A percentile compares a stretch with the other conserved stretches of the same genome.
These are phyloP conservation scores for Drosophila repleta DNA, from an alignment of 1,140 invertebrate species.

Conservation along the genomic window DNA sequence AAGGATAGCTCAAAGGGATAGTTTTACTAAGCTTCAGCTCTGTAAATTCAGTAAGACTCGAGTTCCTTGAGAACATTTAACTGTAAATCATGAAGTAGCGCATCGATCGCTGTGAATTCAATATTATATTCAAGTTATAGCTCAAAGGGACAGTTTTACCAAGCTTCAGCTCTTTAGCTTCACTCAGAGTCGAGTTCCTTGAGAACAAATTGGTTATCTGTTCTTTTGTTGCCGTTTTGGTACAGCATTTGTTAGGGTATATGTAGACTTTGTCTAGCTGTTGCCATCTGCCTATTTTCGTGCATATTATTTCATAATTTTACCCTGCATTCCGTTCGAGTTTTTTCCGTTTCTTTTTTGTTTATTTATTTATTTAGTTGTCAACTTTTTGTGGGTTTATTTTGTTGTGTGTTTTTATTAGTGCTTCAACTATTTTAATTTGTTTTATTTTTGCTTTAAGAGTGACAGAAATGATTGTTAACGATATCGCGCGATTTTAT, in stretches of 20 bases:
- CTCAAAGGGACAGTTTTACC: too few species aligned
- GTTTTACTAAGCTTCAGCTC: too few species aligned
- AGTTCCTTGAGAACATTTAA: too few species aligned
- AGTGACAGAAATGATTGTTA: slow-evolving; percentile 78
- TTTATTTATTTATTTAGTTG: slow-evolving; percentile 16
- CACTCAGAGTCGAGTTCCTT: too few species aligned
- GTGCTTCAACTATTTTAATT: slow-evolving; percentile 73
- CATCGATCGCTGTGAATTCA: too few species aligned
- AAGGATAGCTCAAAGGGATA: too few species aligned
- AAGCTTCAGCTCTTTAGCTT: too few species aligned
- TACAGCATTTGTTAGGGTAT: not conserved
- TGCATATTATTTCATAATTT: slow-evolving; percentile 72
- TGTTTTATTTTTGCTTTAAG: slow-evolving; percentile 74
- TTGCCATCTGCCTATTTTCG: slow-evolving; percentile 67
- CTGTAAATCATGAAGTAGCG: too few species aligned
- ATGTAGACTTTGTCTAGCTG: slow-evolving; percentile 25
- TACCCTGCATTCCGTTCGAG: slow-evolving; percentile 10
- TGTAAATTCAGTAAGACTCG: too few species aligned
- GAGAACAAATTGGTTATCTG: too few species aligned
- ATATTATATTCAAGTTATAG: too few species aligned
- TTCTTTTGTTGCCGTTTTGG: too few species aligned
- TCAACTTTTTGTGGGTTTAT: slow-evolving; percentile 4
- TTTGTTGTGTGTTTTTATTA: slow-evolving; percentile 39
- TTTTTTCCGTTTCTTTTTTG: slow-evolving; percentile 11
- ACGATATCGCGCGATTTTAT: slow-evolving; percentile 68